Evolutionary conservation across 2,113 vertebrate species (phyloP).

Genomic region (Laterallus jamaicensis): DNA sequence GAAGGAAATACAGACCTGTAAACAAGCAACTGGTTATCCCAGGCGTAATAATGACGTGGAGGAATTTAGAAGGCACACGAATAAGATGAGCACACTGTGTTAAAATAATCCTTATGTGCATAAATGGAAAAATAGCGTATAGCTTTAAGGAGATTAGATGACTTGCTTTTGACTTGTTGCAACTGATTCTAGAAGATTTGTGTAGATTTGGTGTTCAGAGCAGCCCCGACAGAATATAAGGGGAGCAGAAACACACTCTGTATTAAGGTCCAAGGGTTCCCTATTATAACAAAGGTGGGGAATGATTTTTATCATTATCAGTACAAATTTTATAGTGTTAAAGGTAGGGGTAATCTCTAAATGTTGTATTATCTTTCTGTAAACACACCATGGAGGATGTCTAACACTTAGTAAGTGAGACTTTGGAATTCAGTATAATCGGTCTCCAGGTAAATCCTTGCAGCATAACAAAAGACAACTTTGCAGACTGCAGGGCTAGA

Average conservation of each 20-base stretch:
- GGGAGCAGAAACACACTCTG: background rate
- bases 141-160: background rate
- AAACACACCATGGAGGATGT: rapidly evolving
- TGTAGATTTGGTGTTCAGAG: background rate
- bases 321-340: background rate
- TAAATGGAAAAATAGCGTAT: background rate
- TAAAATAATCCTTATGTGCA: background rate
- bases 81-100: background rate
- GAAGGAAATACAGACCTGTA: background rate
- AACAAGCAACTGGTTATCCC: background rate
- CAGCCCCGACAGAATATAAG: background rate
- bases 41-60: background rate
- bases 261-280: background rate
- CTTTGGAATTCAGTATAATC: background rate
- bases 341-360: background rate
- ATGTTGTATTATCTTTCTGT: background rate
- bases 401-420: background rate
- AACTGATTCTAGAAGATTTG: background rate
- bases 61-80: background rate
- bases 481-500: background rate
- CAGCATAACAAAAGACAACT: background rate
- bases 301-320: background rate
- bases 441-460: background rate
- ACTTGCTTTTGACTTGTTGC: background rate
- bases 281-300: background rate